Evolutionary conservation across 2,888 invertebrate genomes (phyloP), one percentile per base, ranked within the genome.

Genomic region (Plebejus argus): DNA sequence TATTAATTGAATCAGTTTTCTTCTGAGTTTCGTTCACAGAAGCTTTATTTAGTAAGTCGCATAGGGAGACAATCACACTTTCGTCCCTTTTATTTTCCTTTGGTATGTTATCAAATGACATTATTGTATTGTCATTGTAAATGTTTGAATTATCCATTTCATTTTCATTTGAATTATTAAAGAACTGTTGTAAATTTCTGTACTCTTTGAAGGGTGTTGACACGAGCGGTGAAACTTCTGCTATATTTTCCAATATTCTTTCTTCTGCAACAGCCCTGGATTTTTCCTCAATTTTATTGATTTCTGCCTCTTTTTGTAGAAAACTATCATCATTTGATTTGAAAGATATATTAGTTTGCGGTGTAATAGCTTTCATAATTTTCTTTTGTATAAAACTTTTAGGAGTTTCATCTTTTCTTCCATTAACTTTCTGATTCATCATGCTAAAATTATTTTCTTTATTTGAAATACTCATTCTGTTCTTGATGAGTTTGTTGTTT

Each of bases 301-400:
- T 90, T 78, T 91, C 89, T 81, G 89, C 90, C 76, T 94, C 93
- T 49, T 86, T 90, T 82, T 86, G 87, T 71, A 94, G 82, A 77
- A 94, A 94, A 82, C 93, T 93, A 81, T 94, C 93, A 82, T 89
- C 86, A 76, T 87, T 89, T 0, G 90, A 91, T 80, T 89, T 90
- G 85, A 88, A 90, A 5, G 91, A 92, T 74, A 86, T 84, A 80
- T 91, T 91, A 10, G 86, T 88, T 6, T 86, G 78, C 70, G 90
- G 89, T 74, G 90, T 91, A 70, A 87, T 79, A 5, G 45, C 77
- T 20, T 79, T 45, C 1, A 81, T 72, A 5, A 77, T 39, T 49
- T 79, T 82, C 70, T 81, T 83, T 18, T 78, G 78, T 28, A 77
- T 71, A 1, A 81, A 76, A 12, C 78, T 58, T 78, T 79, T 82